Percentiles rank a stretch among this genome's conserved stretches.
phyloP scores from a whole-genome alignment of 53 echinoderm and acorn worm genomes.

The Temnopleurus reevesii region DNA sequence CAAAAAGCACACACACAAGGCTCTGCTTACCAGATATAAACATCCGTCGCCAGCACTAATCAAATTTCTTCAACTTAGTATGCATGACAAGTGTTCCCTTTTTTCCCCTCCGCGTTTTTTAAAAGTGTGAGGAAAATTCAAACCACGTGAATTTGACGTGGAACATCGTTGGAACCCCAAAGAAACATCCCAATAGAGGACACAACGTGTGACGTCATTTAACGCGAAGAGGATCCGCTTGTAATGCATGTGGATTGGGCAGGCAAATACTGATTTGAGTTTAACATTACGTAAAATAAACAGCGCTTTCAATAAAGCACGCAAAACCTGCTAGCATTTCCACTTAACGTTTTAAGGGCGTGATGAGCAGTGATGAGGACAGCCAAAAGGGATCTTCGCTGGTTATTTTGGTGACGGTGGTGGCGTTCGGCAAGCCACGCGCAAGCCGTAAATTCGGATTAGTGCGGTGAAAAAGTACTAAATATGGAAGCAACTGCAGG shows the following conservation, averaged over 20 bases:
- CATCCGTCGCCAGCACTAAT: not conserved
- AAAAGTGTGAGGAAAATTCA: not conserved
- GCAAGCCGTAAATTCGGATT: not conserved
- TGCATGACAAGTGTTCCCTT: not conserved
- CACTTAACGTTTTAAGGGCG: conserved; percentile 39
- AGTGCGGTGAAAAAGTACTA: too few relatives aligned
- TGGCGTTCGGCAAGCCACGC: not conserved
- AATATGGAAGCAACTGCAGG: not conserved
- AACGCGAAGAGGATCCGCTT: not conserved
- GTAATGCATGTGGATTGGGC: conserved; percentile 11
- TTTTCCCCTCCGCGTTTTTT: not conserved
- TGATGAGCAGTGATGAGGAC: not conserved
- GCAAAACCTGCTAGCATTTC: conserved; percentile 35
- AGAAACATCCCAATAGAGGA: not conserved
- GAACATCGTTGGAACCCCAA: not conserved
- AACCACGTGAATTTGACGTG: not conserved
- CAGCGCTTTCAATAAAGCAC: conserved; percentile 24
- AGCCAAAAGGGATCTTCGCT: not conserved
- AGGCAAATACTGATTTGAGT: conserved; percentile 39
- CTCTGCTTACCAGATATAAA: not conserved
- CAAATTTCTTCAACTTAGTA: not conserved
- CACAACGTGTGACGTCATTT: not conserved
- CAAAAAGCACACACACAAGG: not conserved
- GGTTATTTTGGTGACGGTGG: not conserved
- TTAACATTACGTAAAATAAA: conserved; percentile 47